These are phyloP conservation scores for Peucedramus taeniatus DNA, from an alignment of 2,113 vertebrate species.

Conservation along the genomic window DNA sequence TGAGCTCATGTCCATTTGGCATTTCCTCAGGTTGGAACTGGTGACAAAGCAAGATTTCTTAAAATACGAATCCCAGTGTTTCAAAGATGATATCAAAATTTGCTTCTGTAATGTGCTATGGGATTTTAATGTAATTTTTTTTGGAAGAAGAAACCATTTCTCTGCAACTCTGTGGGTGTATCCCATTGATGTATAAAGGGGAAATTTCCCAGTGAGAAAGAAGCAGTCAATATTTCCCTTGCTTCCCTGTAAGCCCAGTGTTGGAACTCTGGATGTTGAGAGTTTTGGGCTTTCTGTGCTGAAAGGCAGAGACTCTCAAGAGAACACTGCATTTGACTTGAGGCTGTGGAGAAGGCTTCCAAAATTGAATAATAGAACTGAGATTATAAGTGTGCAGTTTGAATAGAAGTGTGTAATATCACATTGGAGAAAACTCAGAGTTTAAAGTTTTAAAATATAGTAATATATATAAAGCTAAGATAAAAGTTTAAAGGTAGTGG, in stretches of 20 bases:
- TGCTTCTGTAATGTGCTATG: not conserved
- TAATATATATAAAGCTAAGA: not conserved
- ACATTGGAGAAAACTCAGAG: not conserved
- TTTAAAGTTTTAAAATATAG: not conserved
- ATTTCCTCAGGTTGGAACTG: not conserved
- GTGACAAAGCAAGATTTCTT: not conserved
- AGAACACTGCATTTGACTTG: not conserved
- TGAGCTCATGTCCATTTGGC: rapidly evolving
- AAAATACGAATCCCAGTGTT: not conserved
- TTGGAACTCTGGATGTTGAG: not conserved
- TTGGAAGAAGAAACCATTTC: rapidly evolving
- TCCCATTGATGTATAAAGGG: not conserved
- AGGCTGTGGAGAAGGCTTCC: not conserved
- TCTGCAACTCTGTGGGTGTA: not conserved
- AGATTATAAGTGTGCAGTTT: not conserved
- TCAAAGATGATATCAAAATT: not conserved
- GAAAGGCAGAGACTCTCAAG: not conserved
- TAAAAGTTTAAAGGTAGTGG: not conserved
- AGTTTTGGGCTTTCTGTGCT: not conserved
- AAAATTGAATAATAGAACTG: not conserved
- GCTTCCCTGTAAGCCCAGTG: not conserved
- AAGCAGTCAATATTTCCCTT: not conserved
- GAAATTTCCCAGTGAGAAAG: not conserved
- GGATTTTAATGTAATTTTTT: not conserved
- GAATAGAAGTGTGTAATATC: not conserved